Conservation (phyloP, 2,888 invertebrate genomes). For the Aethes cnicana region DNA sequence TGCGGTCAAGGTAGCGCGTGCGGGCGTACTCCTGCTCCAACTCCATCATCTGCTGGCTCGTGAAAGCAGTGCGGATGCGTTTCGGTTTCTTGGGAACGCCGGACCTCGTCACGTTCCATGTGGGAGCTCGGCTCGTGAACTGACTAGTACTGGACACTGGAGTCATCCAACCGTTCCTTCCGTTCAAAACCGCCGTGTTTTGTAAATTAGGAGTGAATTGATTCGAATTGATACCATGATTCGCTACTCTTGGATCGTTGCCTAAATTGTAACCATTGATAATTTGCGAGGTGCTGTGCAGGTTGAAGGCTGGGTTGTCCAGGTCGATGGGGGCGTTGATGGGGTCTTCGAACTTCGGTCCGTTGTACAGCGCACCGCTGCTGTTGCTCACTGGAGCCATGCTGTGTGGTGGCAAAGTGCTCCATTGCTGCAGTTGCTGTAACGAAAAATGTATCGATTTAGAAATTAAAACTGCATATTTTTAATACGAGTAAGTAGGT, state of each 20-base stretch:
- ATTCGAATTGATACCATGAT: slow-evolving; percentile 1
- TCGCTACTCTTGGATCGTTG: neutral
- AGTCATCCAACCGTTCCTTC: slow-evolving; percentile 31
- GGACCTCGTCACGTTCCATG: slow-evolving; percentile 30
- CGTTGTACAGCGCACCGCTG: neutral
- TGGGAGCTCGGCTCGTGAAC: slow-evolving; percentile 13
- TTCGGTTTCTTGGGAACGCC: slow-evolving; percentile 56
- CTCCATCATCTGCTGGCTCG: slow-evolving; percentile 87
- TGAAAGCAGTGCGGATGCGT: slow-evolving; percentile 89
- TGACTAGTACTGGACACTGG: slow-evolving; percentile 19
- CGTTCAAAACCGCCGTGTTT: slow-evolving; percentile 1
- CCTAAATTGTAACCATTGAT: slow-evolving; percentile 15
- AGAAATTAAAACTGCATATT: too few species aligned
- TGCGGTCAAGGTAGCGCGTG: slow-evolving; percentile 87
- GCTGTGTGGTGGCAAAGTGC: slow-evolving; percentile 34
- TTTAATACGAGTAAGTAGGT: too few species aligned
- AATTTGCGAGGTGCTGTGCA: slow-evolving; percentile 7
- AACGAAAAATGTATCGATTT: too few species aligned
- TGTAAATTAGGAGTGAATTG: slow-evolving; percentile 2
- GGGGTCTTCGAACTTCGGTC: slow-evolving; percentile 15
- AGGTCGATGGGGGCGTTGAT: slow-evolving; percentile 35
- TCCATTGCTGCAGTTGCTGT: slow-evolving; percentile 47
- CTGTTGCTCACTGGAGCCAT: slow-evolving; percentile 33
- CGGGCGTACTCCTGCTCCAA: slow-evolving; percentile 88
- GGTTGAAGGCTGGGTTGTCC: slow-evolving; percentile 27